Conservation (phyloP, 2,888 invertebrate genomes). For the Branchellion lobata region DNA sequence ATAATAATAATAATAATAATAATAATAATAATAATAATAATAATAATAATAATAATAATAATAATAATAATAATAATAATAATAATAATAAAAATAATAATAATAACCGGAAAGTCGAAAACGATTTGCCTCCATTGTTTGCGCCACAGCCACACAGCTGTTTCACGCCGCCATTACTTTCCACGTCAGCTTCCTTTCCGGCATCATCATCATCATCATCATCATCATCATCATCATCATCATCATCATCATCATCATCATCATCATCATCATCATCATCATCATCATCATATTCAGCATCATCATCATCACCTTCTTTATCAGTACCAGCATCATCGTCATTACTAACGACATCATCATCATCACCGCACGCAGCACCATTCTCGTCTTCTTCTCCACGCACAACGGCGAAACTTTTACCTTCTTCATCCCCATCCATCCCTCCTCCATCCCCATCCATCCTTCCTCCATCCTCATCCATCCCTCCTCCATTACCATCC, state of each 20-base stretch:
- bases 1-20: background rate
- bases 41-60: background rate
- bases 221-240: constrained; percentile 23
- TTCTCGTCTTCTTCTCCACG: too few species aligned
- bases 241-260: constrained; percentile 19
- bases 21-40: constrained; percentile 9
- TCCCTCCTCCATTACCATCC: too few species aligned
- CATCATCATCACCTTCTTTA: background rate
- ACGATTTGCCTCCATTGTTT: too few species aligned
- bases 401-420: too few species aligned
- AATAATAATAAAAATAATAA: background rate
- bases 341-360: too few species aligned
- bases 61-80: background rate
- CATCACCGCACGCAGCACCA: too few species aligned
- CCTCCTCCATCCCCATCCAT: too few species aligned
- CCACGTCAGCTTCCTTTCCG: background rate
- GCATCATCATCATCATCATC: constrained; percentile 16
- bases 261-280: constrained; percentile 27
- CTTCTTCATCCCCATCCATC: too few species aligned
- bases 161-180: too few species aligned
- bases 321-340: too few species aligned
- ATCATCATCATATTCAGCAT: constrained; percentile 13
- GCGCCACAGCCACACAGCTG: too few species aligned
- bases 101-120: background rate
- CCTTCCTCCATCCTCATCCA: too few species aligned